Evolutionary conservation across 2,888 invertebrate species (phyloP), one percentile per base, ranked within the genome.

Genomic region (Athetis lepigone): DNA sequence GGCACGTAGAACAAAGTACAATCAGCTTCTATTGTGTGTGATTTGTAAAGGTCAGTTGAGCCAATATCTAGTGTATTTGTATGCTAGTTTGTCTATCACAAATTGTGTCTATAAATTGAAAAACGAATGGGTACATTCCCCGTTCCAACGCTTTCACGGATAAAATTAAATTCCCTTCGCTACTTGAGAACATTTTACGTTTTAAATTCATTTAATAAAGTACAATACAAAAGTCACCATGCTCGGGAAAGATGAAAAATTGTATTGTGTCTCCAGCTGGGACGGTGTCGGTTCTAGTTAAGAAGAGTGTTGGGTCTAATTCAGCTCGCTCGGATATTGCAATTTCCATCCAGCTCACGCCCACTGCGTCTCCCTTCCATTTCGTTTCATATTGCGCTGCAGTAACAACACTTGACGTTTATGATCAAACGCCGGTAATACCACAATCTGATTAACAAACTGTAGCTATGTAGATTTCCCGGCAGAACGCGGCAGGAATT

Each of bases 261-360:
- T 60, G 63, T 67, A 61, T 69, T 59, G 76, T 75, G 51, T 42
- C 51, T 76, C 37, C 51, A 18, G 58, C 47, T 50, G 51, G 60
- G 52, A 52, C 58, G 54, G 60, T 77, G 78, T 49, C 84, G 50
- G 73, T 79, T 90, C 88, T 75, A 90, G 88, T 63, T 57, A 66
- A 45, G 47, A 51, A 50, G 63, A 68, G 65, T 75, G 72, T 76
- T 61, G 74, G 63, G 76, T 76, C 82, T 89, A 88, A 89, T 89
- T 88, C 85, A 73, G 80, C 80, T 82, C 70, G 81, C 82, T 85
- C 86, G 90, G 90, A 92, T 92, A 92, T 92, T 93, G 91, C 92
- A 91, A 92, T 92, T 92, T 90, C 90, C 90, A 88, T 84, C 85
- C 82, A 82, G 82, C 87, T 86, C 86, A 83, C 86, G 88, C 85